Base-by-base conservation (phyloP, 2,888 invertebrate species). In the Metacarcinus magister region DNA sequence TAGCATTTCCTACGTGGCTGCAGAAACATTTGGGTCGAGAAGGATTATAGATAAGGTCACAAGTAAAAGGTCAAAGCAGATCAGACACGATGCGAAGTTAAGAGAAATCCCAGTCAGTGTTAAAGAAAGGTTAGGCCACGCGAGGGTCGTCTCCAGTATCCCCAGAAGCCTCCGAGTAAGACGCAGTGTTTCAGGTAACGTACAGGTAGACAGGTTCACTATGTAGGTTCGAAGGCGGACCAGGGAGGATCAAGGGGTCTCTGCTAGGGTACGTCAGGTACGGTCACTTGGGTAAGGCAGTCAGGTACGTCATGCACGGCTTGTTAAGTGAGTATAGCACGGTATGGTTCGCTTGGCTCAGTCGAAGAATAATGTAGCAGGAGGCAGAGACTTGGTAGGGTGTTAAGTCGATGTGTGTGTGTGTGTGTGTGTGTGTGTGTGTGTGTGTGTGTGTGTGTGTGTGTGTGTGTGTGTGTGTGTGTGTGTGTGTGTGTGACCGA, bases 21-120 rank as follows among this genome's bases (percentile, higher is more conserved):
- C 67, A 19, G n/a, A 23, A 4, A 23, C n/a, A 0, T 67, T 67
- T 67, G 60, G 60, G 60, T 4, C 19, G 23, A 67, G 67, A 19
- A 67, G 67, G 23, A 67, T 67, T n/a, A 67, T 3, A 67, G 67
- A 67, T 67, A 23, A 67, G n/a, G 67, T 67, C 67, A 67, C 67
- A 67, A 67, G 67, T 67, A n/a, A 67, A 67, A 67, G 67, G 67
- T 67, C 67, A 67, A 67, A 67, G 67, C 67, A 67, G 67, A n/a
- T n/a, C 67, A 67, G 67, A n/a, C 67, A 67, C 67, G n/a, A n/a
- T 67, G 67, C 67, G 67, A n/a, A n/a, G n/a, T 67, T 67, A 67
- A 23, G n/a, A 67, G n/a, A 67, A 67, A 67, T n/a, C 8, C 23
- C 7, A 67, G 8, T 7, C n/a, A n/a, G 67, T 67, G 67, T 67